Evolutionary conservation across 2,797 vertebrate species (phyloP), one percentile per base, ranked within the genome.

Genomic region (Anabacerthia variegaticeps): DNA sequence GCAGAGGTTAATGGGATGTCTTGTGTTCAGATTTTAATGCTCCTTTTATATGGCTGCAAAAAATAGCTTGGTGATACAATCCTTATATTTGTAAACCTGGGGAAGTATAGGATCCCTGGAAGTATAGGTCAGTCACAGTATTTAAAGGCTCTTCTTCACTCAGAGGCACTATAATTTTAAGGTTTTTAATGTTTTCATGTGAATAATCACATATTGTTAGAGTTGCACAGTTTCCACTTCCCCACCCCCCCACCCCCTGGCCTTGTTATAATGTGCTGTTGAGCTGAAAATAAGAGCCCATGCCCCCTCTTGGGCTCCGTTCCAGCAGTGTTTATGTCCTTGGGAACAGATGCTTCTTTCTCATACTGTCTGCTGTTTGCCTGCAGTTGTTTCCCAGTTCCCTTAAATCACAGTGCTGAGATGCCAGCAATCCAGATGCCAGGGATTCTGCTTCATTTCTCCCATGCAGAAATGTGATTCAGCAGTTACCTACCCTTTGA

Each of bases 1-100:
- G 39, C 85, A 72, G 74, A 90, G 48, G 67, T 90, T 93, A 92
- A 76, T 85, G 63, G 32, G 15, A 30, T 67, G 44, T 69, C 92
- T 85, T 67, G 39, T 79, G 77, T 79, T 87, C 66, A 54, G 52
- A 54, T 54, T 92, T 84, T 82, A 95, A 76, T 5, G 34, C 56
- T 76, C 13, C 44, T 52, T 77, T 77, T 74, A 46, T 68, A 13
- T 55, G 43, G 34, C 56, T 92, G 65, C 61, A 93, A 79, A 83
- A 92, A 75, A 78, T 36, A 69, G 46, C 30, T 74, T 41, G 80
- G 69, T 76, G n/a, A 72, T 66, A 54, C 54, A 68, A 36, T 23
- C 22, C 7, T 86, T 82, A 7, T 7, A 7, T 36, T 62, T 79
- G 13, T 56, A 80, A 92, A 28, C 26, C 41, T 51, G 39, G 84